These are phyloP conservation scores for Aricia agestis DNA, from an alignment of 1,140 invertebrate genomes.

Conservation along the genomic window DNA sequence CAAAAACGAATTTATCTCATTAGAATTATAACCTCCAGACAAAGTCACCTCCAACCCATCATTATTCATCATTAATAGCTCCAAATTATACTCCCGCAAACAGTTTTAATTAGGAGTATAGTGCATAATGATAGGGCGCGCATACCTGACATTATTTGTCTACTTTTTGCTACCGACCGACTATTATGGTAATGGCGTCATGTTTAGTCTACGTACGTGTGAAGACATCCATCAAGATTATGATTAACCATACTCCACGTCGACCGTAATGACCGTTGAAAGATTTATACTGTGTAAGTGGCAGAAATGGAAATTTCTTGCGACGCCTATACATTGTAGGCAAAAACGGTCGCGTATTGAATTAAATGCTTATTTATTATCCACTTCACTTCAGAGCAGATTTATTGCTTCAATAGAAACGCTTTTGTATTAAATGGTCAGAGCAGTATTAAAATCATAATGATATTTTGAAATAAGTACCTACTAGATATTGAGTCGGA, in stretches of 20 bases:
- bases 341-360: not conserved
- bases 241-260: conserved; percentile 13
- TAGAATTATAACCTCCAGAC: conserved; percentile 40
- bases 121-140: conserved; percentile 39
- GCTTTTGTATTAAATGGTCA: not conserved
- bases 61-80: conserved; percentile 34
- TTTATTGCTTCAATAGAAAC: not conserved
- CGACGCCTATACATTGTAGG: not conserved
- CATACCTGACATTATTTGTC: conserved; percentile 37
- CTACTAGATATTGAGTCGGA: not conserved
- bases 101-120: conserved; percentile 37
- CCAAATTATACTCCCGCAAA: conserved; percentile 39
- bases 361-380: conserved; percentile 1
- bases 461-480: too few species aligned
- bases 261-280: conserved; percentile 8
- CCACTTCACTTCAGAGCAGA: not conserved
- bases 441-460: too few species aligned
- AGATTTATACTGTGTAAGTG: conserved; percentile 1
- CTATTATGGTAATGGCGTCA: conserved; percentile 34
- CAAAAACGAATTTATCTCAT: conserved; percentile 16
- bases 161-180: conserved; percentile 36
- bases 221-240: conserved; percentile 26
- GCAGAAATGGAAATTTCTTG: not conserved
- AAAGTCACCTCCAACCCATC: conserved; percentile 41
- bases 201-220: conserved; percentile 39